Conservation (phyloP, 2,797 vertebrate species). For the Crossoptilon crossoptilon region DNA sequence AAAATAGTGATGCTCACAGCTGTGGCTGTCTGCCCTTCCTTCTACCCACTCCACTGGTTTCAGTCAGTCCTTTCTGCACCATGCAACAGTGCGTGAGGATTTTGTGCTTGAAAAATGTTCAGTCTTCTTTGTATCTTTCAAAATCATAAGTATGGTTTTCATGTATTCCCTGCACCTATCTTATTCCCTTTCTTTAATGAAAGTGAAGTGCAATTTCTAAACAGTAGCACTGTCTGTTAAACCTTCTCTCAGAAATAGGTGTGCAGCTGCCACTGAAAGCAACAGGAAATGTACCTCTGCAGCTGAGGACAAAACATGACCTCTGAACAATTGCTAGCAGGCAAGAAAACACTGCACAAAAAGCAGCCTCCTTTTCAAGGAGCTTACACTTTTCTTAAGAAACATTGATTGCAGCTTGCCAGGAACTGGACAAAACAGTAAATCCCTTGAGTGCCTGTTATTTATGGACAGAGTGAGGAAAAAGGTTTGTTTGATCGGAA, state of each 20-base stretch:
- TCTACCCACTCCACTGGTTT: background rate
- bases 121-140: background rate
- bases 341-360: background rate
- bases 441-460: constrained; percentile 29
- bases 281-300: background rate
- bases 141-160: background rate
- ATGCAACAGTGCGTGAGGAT: background rate
- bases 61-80: background rate
- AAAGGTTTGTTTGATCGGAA: background rate
- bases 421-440: constrained; percentile 11
- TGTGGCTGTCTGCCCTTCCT: background rate
- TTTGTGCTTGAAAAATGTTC: background rate
- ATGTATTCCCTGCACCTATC: background rate
- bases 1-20: background rate
- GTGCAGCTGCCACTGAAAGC: background rate
- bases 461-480: constrained; percentile 1
- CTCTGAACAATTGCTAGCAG: background rate
- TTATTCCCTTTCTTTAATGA: background rate
- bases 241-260: background rate
- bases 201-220: background rate
- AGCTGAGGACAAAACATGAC: background rate
- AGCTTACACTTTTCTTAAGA: constrained; percentile 9
- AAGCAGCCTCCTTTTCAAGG: background rate
- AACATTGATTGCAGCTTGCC: constrained; percentile 44
- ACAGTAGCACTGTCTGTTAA: background rate